Conservation (phyloP, 2,113 vertebrate genomes). For the Leptodactylus fuscus region DNA sequence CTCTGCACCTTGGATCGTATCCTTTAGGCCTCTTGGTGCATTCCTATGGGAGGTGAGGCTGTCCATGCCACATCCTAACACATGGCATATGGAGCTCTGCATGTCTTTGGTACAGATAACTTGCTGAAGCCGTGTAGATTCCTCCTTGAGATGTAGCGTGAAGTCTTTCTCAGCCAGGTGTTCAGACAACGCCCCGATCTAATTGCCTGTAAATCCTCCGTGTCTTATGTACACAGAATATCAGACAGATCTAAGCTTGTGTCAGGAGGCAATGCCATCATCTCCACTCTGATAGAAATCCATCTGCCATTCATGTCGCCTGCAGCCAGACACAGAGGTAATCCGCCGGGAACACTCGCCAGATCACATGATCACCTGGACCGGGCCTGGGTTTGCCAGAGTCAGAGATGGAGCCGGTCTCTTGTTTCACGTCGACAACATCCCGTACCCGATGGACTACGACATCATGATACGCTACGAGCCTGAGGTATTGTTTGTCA, state of each 20-base stretch:
- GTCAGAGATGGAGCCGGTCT: slow-evolving; percentile 84
- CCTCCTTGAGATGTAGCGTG: background rate
- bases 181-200: slow-evolving; percentile 6
- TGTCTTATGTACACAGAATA: background rate
- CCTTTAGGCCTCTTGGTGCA: too few species aligned
- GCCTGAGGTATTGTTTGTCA: slow-evolving; percentile 75
- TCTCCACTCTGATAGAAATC: too few species aligned
- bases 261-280: background rate
- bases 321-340: slow-evolving; percentile 77
- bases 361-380: slow-evolving; percentile 79
- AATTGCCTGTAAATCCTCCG: slow-evolving; percentile 22
- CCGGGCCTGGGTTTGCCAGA: slow-evolving; percentile 78
- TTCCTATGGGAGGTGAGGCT: too few species aligned
- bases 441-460: slow-evolving; percentile 86
- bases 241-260: slow-evolving; percentile 34
- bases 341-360: slow-evolving; percentile 67
- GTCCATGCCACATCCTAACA: background rate
- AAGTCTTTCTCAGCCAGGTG: background rate
- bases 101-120: background rate
- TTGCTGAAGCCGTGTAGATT: background rate
- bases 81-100: background rate
- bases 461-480: slow-evolving; percentile 86
- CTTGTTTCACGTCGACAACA: slow-evolving; percentile 78
- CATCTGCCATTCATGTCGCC: background rate
- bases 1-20: too few species aligned